Evolutionary conservation across 2,797 vertebrate species (phyloP).

Genomic region (Falco rusticolus): DNA sequence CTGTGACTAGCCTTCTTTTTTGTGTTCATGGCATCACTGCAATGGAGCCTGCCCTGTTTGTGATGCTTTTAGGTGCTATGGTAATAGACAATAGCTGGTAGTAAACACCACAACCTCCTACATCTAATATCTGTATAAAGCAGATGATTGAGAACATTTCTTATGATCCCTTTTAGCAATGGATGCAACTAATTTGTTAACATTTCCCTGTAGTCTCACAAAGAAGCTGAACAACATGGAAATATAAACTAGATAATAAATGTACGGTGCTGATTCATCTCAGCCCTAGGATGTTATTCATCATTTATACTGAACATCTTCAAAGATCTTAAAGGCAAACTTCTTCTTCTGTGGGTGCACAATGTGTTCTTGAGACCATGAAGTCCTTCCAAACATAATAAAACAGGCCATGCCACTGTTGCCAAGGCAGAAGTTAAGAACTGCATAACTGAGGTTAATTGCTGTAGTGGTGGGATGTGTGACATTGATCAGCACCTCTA

Average conservation of each 20-base stretch:
- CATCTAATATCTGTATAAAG: background rate
- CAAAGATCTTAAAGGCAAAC: background rate
- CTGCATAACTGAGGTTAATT: background rate
- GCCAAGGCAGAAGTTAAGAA: background rate
- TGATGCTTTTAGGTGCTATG: background rate
- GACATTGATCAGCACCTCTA: background rate
- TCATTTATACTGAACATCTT: background rate
- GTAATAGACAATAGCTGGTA: background rate
- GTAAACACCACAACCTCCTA: background rate
- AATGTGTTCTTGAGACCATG: background rate
- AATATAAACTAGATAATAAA: background rate
- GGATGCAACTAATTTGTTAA: constrained; percentile 35
- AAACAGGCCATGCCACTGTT: background rate
- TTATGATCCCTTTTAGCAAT: background rate
- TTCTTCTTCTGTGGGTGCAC: background rate
- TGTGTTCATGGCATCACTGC: background rate
- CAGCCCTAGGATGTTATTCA: background rate
- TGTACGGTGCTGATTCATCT: background rate
- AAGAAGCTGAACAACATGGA: background rate
- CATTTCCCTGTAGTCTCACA: constrained; percentile 39
- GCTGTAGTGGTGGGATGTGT: background rate
- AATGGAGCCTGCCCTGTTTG: background rate
- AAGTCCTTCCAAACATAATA: background rate
- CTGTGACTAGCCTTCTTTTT: background rate
- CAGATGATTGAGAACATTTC: background rate